Conservation (phyloP, 2,888 invertebrate genomes). For the Chaetoderma sp. region DNA sequence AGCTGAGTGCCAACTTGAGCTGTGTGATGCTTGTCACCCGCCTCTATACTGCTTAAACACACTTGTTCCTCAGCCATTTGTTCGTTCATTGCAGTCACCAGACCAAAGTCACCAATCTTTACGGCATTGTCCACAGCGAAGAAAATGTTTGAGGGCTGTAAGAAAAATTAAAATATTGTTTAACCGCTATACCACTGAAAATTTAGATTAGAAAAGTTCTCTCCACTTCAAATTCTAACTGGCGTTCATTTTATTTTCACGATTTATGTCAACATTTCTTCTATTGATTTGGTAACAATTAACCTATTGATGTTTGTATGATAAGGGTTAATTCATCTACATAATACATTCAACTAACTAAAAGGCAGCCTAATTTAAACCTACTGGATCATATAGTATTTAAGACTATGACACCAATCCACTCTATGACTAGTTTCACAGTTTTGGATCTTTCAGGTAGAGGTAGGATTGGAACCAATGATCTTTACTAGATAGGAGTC, state of each 20-base stretch:
- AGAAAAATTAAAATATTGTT: constrained; percentile 37
- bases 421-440: too few relatives aligned
- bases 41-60: constrained; percentile 25
- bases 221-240: background rate
- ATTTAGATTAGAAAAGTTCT: background rate
- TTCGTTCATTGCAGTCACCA: constrained; percentile 90
- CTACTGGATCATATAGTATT: too few relatives aligned
- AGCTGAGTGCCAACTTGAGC: constrained; percentile 85
- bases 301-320: background rate
- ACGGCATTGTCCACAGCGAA: constrained; percentile 90
- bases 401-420: too few relatives aligned
- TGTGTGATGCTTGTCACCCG: constrained; percentile 57
- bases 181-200: background rate
- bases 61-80: constrained; percentile 37
- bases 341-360: too few relatives aligned
- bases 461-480: too few relatives aligned
- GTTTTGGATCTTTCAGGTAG: too few relatives aligned
- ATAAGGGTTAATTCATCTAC: too few relatives aligned
- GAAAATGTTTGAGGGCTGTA: constrained; percentile 89
- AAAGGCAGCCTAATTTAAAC: too few relatives aligned
- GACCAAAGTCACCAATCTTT: constrained; percentile 97
- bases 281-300: background rate
- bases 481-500: too few relatives aligned
- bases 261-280: background rate
- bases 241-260: background rate